Conservation (phyloP, 2,797 vertebrate species). For the Pangasius djambal region DNA sequence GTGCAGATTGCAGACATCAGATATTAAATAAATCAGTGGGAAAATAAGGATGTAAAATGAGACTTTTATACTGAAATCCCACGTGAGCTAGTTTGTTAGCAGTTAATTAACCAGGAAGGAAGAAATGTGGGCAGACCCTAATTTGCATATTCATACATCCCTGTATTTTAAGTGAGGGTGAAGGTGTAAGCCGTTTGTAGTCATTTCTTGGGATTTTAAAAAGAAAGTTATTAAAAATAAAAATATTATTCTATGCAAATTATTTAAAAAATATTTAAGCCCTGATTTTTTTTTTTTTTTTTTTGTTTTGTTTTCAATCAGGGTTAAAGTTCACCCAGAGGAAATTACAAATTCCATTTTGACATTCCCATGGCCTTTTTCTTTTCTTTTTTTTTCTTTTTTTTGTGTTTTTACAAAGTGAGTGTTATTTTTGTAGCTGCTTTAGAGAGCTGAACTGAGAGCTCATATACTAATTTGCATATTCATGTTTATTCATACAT, state of each 20-base stretch:
- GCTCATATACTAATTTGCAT: neutral
- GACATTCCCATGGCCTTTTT: neutral
- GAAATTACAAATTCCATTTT: neutral
- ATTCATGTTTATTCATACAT: neutral
- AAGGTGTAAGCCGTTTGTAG: neutral
- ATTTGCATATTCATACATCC: neutral
- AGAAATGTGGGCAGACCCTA: neutral
- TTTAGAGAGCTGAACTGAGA: neutral
- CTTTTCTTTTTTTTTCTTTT: neutral
- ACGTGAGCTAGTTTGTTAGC: neutral
- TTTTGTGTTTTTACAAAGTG: neutral
- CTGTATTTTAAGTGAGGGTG: neutral
- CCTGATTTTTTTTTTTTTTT: neutral
- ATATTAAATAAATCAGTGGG: neutral
- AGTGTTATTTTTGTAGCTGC: neutral
- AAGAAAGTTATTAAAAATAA: no score
- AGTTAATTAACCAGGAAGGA: neutral
- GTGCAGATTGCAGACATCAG: neutral
- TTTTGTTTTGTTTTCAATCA: neutral
- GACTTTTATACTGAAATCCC: neutral
- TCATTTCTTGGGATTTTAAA: neutral
- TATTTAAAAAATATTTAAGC: neutral
- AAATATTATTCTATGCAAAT: neutral
- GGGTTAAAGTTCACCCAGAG: conserved; percentile 1
- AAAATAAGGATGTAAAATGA: neutral